phyloP scores from a whole-genome alignment of 2,113 vertebrate species.

The Actinemys pallida region DNA sequence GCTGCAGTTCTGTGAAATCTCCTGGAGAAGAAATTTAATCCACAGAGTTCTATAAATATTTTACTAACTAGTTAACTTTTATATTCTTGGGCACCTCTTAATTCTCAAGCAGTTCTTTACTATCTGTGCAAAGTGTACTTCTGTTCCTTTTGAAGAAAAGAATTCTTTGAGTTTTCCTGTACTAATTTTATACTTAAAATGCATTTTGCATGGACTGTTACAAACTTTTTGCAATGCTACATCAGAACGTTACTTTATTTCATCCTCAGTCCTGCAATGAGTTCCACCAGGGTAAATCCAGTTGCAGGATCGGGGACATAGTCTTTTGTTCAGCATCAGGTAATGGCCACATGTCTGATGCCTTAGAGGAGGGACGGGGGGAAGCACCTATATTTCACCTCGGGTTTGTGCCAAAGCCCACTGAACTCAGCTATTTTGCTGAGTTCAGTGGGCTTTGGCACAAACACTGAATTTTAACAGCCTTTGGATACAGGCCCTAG shows the following conservation, averaged over 20 bases:
- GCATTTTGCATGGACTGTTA: background rate
- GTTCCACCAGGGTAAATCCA: background rate
- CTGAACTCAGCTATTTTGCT: background rate
- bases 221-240: background rate
- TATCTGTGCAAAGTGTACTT: constrained; percentile 25
- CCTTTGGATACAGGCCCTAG: background rate
- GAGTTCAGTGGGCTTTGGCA: no score
- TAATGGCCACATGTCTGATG: background rate
- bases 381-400: background rate
- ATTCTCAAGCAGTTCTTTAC: constrained; percentile 12
- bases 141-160: constrained; percentile 41
- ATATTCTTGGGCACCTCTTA: background rate
- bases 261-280: background rate
- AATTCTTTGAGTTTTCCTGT: constrained; percentile 19
- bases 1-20: background rate
- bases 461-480: background rate
- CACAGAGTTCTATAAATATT: constrained; percentile 13
- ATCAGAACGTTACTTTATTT: background rate
- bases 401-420: background rate
- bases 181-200: background rate
- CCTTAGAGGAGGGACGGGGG: background rate
- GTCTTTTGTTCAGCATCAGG: background rate
- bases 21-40: background rate
- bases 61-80: constrained; percentile 11
- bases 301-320: background rate